Evolutionary conservation across 2,113 vertebrate species (phyloP), one percentile per base, ranked within the genome.

Genomic region (Dendropsophus ebraccatus): DNA sequence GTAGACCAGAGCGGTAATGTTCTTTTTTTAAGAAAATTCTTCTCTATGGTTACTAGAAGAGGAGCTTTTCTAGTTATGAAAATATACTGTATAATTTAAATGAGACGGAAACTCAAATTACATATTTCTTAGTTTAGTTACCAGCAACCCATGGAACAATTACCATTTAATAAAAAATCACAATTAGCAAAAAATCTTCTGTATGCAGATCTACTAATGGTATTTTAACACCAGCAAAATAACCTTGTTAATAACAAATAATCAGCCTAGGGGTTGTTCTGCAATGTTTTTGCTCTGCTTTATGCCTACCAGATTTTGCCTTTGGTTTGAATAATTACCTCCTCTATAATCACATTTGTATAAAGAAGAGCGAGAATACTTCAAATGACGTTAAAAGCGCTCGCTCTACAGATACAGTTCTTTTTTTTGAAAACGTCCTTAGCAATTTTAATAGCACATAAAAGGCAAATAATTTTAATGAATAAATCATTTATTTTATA

Each of bases 311-410:
- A 67, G 10, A 69, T 56, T 83, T 70, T 82, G 32, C 67, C 67
- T 25, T 41, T 41, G 67, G 81, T 83, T 37, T 83, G 67, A 83
- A 83, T 83, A 56, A 83, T 83, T 72, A 83, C 35, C 65, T 83
- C 2, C 28, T 52, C 47, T 54, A 23, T 72, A n/a, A 30, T 83
- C 13, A 56, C 47, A 83, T n/a, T 72, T 83, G 5, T 45, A 83
- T 17, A 54, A 35, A 67, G 65, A 69, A 6, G 12, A 72, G 28
- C 52, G 21, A 23, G 65, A 35, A 32, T 73, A 52, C 23, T 58
- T 41, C 47, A 70, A 72, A 82, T 6, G 28, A 35, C 9, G 19
- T 82, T 82, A 19, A 67, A 32, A 67, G 2, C 32, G 80, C 16
- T 65, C 25, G 7, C 41, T 5, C 41, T 41, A 41, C 8, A 5